Conservation (phyloP, 2,797 vertebrate genomes). For the Eulemur rubriventer region DNA sequence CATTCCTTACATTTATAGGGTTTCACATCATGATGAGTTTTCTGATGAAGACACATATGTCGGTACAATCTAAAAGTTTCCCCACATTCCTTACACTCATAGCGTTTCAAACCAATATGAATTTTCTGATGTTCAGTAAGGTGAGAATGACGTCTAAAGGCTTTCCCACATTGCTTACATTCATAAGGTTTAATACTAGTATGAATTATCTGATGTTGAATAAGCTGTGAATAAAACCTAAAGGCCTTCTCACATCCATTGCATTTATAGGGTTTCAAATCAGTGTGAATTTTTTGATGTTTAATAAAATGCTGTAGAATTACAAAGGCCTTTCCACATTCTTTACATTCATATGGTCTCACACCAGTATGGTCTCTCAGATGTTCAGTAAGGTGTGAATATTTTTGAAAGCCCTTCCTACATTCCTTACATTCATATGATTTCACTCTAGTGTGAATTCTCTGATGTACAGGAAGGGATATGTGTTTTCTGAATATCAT, state of each 20-base stretch:
- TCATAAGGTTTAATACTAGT: slow-evolving; percentile 67
- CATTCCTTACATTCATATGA: neutral
- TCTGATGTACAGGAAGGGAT: neutral
- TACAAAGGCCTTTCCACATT: slow-evolving; percentile 86
- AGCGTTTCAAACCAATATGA: slow-evolving; percentile 18
- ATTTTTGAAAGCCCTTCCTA: neutral
- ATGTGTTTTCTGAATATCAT: neutral
- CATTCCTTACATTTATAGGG: slow-evolving; percentile 44
- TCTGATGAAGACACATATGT: slow-evolving; percentile 41
- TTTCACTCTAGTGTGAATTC: neutral
- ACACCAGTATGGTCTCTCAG: neutral
- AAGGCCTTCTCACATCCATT: slow-evolving; percentile 87
- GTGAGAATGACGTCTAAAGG: slow-evolving; percentile 31
- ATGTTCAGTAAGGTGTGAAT: neutral
- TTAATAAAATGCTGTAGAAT: slow-evolving; percentile 87
- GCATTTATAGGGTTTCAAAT: slow-evolving; percentile 85
- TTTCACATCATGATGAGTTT: slow-evolving; percentile 40
- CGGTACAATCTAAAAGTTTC: slow-evolving; percentile 32
- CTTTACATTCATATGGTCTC: slow-evolving; percentile 20
- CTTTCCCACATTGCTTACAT: slow-evolving; percentile 40
- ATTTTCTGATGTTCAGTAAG: slow-evolving; percentile 50
- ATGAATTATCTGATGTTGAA: slow-evolving; percentile 88
- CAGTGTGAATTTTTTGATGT: slow-evolving; percentile 87
- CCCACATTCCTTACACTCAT: slow-evolving; percentile 37
- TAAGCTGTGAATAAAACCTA: slow-evolving; percentile 88